Evolutionary conservation across 1,140 invertebrate genomes (phyloP).

Genomic region (Bradysia coprophila): DNA sequence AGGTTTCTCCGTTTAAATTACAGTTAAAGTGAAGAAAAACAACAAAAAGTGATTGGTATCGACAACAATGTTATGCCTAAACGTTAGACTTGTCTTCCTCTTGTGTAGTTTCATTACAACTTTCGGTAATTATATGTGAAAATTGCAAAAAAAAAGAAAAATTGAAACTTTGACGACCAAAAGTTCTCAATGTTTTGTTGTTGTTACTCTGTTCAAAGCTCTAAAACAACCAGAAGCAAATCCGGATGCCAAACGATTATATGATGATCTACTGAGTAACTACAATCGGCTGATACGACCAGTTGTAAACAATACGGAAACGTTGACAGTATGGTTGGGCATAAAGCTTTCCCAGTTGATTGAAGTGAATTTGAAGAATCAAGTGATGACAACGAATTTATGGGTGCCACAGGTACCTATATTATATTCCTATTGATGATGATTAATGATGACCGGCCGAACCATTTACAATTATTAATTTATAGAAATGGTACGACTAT

Average conservation of each 20-base stretch:
- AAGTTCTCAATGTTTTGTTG: neutral
- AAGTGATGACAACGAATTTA: constrained; percentile 90
- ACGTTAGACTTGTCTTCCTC: too few relatives aligned
- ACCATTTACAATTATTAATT: constrained; percentile 14
- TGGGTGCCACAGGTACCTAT: constrained; percentile 75
- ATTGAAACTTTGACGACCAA: too few relatives aligned
- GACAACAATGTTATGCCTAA: too few relatives aligned
- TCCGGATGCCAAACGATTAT: constrained; percentile 77
- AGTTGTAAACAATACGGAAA: constrained; percentile 85
- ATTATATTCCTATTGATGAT: neutral
- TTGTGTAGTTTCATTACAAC: too few relatives aligned
- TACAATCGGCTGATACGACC: constrained; percentile 95
- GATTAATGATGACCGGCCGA: too few relatives aligned
- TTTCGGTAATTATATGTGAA: too few relatives aligned
- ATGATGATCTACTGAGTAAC: constrained; percentile 83
- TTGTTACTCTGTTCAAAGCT: neutral
- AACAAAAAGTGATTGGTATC: too few relatives aligned
- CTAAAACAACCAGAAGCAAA: constrained; percentile 42
- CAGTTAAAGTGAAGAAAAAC: too few relatives aligned
- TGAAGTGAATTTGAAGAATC: constrained; percentile 87
- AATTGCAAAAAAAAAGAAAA: too few relatives aligned
- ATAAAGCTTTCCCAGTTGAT: constrained; percentile 90
- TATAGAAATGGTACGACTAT: constrained; percentile 87
- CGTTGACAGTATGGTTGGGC: constrained; percentile 76
- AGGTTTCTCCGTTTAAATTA: too few relatives aligned